These are phyloP conservation scores for Amblyornis subalaris DNA, from an alignment of 2,113 vertebrate genomes.

Conservation along the genomic window DNA sequence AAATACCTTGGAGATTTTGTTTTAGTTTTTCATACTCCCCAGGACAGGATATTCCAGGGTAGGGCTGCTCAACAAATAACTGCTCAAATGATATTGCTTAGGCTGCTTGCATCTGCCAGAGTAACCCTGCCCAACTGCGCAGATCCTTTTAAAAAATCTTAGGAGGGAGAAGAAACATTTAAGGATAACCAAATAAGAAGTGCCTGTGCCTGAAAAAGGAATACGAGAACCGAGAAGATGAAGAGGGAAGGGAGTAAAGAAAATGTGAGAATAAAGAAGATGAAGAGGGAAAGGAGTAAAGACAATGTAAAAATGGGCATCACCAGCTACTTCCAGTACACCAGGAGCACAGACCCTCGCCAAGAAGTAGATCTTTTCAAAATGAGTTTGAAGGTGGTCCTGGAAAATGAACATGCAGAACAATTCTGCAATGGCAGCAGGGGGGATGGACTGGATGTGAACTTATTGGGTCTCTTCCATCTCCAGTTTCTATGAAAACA, in stretches of 20 bases:
- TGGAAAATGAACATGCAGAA: conserved; percentile 47
- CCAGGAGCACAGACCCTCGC: neutral
- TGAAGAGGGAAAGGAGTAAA: neutral
- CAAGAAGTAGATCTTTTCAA: neutral
- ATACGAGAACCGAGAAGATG: neutral
- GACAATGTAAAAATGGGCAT: neutral
- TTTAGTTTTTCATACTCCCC: conserved; percentile 43
- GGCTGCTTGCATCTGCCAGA: conserved; percentile 37
- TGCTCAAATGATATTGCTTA: conserved; percentile 24
- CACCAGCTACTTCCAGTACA: neutral
- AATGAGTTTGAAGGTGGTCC: conserved; percentile 23
- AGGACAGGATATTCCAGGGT: conserved; percentile 41
- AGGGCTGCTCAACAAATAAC: conserved; percentile 50
- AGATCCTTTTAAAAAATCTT: neutral
- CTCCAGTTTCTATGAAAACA: conserved; percentile 63
- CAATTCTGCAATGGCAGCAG: conserved; percentile 40
- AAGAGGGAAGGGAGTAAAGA: neutral
- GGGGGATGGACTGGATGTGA: conserved; percentile 63
- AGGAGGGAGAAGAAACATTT: neutral
- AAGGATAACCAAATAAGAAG: conserved; percentile 9
- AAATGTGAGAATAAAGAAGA: neutral
- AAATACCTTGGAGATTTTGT: conserved; percentile 45
- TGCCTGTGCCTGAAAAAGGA: neutral
- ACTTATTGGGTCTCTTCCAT: conserved; percentile 60
- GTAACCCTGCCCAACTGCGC: conserved; percentile 10